Conservation (phyloP, 2,888 invertebrate species). For the Drosophila atripex region DNA sequence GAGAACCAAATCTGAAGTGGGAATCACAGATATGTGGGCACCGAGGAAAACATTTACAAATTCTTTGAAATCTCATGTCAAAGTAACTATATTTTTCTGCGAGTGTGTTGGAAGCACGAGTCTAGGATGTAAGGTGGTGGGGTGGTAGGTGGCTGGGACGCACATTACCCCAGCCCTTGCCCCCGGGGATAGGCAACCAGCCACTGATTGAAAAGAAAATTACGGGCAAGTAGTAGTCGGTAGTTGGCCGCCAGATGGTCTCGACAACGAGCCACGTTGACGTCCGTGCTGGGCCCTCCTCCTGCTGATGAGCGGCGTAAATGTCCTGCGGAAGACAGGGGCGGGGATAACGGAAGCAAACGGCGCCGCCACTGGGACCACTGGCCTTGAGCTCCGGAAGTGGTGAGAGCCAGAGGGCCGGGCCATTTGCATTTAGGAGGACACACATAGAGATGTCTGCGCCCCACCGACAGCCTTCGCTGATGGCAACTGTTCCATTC, state of each 20-base stretch:
- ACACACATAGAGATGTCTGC: slow-evolving; percentile 38
- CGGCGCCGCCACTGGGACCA: slow-evolving; percentile 66
- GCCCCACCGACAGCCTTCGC: slow-evolving; percentile 21
- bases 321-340: slow-evolving; percentile 59
- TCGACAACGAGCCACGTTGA: slow-evolving; percentile 29
- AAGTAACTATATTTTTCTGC: too few species aligned
- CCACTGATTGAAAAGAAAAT: slow-evolving; percentile 73
- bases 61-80: too few species aligned
- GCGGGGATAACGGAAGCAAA: slow-evolving; percentile 65
- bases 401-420: slow-evolving; percentile 60
- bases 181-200: slow-evolving; percentile 48
- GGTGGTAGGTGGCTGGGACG: background rate
- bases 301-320: slow-evolving; percentile 63
- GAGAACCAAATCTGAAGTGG: slow-evolving; percentile 9
- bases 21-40: slow-evolving; percentile 1
- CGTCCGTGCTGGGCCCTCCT: slow-evolving; percentile 27
- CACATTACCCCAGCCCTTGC: slow-evolving; percentile 63
- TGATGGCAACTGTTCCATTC: slow-evolving; percentile 43
- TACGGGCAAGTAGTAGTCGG: slow-evolving; percentile 68
- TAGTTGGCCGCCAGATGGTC: slow-evolving; percentile 41
- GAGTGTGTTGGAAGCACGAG: background rate
- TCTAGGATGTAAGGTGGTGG: background rate
- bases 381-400: slow-evolving; percentile 60
- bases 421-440: slow-evolving; percentile 60
- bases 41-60: background rate